Conservation (phyloP, 2,113 vertebrate species). For the Phasianus colchicus region DNA sequence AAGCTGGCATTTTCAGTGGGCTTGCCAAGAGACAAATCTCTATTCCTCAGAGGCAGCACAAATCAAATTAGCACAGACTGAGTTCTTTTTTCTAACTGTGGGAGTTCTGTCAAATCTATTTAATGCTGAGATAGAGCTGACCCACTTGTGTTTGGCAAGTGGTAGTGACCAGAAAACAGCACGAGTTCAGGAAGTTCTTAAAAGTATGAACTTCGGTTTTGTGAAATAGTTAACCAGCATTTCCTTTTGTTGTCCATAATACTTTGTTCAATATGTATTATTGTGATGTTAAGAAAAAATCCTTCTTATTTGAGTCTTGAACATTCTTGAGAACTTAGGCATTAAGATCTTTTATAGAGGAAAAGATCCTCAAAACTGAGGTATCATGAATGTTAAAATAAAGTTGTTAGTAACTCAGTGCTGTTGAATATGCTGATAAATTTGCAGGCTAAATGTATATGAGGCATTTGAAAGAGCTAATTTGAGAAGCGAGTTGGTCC, state of each 20-base stretch:
- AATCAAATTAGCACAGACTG: conserved; percentile 45
- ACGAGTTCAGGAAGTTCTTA: neutral
- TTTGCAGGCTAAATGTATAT: neutral
- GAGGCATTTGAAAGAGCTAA: neutral
- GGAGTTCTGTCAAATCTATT: conserved; percentile 44
- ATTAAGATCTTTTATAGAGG: neutral
- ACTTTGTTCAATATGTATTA: neutral
- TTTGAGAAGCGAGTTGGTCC: neutral
- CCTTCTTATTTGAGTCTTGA: neutral
- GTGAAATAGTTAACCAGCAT: neutral
- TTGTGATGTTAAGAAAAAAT: neutral
- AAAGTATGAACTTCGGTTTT: neutral
- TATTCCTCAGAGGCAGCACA: conserved; percentile 36
- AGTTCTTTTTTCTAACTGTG: conserved; percentile 29
- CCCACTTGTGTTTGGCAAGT: neutral
- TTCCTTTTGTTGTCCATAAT: neutral
- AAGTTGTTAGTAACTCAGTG: neutral
- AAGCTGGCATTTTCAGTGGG: neutral
- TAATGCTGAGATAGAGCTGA: conserved; percentile 23
- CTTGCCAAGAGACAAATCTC: neutral
- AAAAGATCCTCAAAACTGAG: neutral
- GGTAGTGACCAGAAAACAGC: neutral
- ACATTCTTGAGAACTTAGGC: neutral
- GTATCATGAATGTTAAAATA: neutral
- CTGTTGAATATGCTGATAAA: neutral